Evolutionary conservation across 2,797 vertebrate genomes (phyloP).

Genomic region (Coccyzus lansbergi): DNA sequence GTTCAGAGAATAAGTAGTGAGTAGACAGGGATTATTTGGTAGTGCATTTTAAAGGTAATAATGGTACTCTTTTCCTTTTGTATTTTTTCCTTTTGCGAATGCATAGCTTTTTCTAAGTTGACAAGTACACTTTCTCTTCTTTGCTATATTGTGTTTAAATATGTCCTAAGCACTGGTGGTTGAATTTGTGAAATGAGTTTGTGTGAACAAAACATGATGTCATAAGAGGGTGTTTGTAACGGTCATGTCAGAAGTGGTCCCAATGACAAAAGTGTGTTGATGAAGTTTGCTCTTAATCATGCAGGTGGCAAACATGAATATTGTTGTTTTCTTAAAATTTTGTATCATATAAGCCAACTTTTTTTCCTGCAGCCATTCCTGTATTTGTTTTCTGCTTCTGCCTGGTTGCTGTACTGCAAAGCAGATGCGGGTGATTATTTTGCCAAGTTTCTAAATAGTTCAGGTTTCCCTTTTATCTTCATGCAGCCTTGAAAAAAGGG

Average conservation of each 20-base stretch:
- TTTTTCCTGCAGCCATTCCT: constrained; percentile 20
- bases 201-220: neutral
- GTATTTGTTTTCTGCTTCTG: neutral
- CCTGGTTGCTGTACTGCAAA: neutral
- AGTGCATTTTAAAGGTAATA: neutral
- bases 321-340: neutral
- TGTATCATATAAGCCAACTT: neutral
- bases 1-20: neutral
- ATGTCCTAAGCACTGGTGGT: neutral
- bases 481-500: neutral
- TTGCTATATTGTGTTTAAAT: neutral
- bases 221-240: neutral
- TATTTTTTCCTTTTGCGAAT: neutral
- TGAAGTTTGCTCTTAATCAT: neutral
- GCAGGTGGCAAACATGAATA: neutral
- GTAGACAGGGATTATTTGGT: neutral
- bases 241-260: neutral
- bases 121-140: neutral
- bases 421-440: neutral
- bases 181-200: neutral
- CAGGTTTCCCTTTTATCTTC: constrained; percentile 38
- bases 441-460: constrained; percentile 44
- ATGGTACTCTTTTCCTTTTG: neutral
- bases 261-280: neutral
- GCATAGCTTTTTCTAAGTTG: neutral